Evolutionary conservation across 2,113 vertebrate species (phyloP).

Genomic region (Antechinus stuartii): DNA sequence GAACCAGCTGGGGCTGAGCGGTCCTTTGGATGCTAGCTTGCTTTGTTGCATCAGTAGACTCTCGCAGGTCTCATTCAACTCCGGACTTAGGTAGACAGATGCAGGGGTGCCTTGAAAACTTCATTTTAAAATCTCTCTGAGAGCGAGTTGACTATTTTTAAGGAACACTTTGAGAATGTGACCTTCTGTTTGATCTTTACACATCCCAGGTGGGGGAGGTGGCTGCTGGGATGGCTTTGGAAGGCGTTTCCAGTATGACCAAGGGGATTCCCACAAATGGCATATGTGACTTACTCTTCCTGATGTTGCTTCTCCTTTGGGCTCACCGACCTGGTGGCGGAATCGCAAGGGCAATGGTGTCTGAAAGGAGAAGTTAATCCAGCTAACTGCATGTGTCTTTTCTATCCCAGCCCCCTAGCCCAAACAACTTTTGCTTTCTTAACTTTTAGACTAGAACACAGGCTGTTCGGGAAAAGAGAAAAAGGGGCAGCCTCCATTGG

Average conservation of each 20-base stretch:
- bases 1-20: constrained; percentile 57
- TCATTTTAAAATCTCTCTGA: constrained; percentile 73
- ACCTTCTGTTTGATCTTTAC: constrained; percentile 70
- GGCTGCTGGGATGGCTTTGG: constrained; percentile 71
- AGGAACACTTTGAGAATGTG: constrained; percentile 72
- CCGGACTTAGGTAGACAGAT: constrained; percentile 74
- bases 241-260: constrained; percentile 66
- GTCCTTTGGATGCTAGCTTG: constrained; percentile 75
- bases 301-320: constrained; percentile 42
- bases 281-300: constrained; percentile 67
- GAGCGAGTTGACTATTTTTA: constrained; percentile 71
- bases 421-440: constrained; percentile 49
- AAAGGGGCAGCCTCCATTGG: constrained; percentile 54
- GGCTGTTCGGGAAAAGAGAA: constrained; percentile 57
- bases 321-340: constrained; percentile 68
- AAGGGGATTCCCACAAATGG: constrained; percentile 65
- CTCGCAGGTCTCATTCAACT: constrained; percentile 72
- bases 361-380: constrained; percentile 67
- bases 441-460: constrained; percentile 32
- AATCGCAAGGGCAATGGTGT: constrained; percentile 61
- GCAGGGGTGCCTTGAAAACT: constrained; percentile 83
- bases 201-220: constrained; percentile 67
- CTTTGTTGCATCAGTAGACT: constrained; percentile 71
- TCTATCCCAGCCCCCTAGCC: constrained; percentile 43
- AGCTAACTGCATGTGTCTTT: constrained; percentile 62